Base-by-base conservation (phyloP, 1,140 invertebrate species). In the Nymphalis io region DNA sequence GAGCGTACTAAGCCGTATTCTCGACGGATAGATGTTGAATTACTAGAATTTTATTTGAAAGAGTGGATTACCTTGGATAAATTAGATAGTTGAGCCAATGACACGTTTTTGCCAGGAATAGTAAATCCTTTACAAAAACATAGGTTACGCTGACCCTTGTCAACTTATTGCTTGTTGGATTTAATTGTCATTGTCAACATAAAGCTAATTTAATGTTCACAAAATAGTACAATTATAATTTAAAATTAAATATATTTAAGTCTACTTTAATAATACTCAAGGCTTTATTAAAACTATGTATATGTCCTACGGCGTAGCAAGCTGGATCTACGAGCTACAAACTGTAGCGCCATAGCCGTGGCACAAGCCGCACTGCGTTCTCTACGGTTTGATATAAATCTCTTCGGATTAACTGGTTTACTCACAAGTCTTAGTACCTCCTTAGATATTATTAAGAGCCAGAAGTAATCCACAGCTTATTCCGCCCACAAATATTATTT, bases 401-500 rank as follows among this genome's bases (percentile, higher is more conserved):
- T 83, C 73, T 61, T 60, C 65, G 79, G 81, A 84, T 85, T 85
- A 83, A 75, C 63, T 73, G 75, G 81, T 82, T 84, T 80, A 62
- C 60, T 62, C 20, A 69, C 53, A 57, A 69, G 60, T 57, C 79
- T 80, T 77, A 76, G 72, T 78, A 71, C 72, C 74, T 83, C 68
- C 53, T 58, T 70, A 76, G 75, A 83, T 82, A 83, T 81, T 81
- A 80, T 82, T 82, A 64, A 55, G 62, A 64, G 21, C 48, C 48
- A 38, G 46, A 16, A 53, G 20, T 63, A 55, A 63, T 63, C 48
- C 61, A 63, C 46, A 21, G 27, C 48, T 63, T 55, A 55, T 38
- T 23, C 61, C 39, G n/a, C 20, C 16, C 38, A 55, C 48, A 53
- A 55, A 63, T 63, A 51, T 18, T 40, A 63, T 63, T 63, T 63